Percentiles rank a stretch among this genome's conserved stretches.
Conservation (phyloP, 2,113 vertebrate species). For the Calyptommatus sinebrachiatus region DNA sequence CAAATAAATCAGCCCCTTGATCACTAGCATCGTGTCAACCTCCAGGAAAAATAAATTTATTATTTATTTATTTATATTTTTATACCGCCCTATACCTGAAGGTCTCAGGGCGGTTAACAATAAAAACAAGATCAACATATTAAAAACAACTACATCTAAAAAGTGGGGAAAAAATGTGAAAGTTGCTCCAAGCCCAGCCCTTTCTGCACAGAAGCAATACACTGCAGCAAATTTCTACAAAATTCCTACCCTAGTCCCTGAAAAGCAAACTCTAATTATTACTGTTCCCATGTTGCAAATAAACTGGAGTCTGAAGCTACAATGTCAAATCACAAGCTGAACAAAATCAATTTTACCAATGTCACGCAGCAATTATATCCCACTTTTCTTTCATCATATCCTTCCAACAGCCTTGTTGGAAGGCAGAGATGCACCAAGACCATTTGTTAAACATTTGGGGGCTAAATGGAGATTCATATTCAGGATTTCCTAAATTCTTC, state of each 20-base stretch:
- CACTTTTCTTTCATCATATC: no score
- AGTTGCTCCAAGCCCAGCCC: background rate
- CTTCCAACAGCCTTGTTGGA: no score
- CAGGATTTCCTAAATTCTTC: no score
- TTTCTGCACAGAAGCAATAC: background rate
- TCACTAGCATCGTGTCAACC: background rate
- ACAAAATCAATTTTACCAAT: no score
- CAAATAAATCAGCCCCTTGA: background rate
- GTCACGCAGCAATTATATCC: no score
- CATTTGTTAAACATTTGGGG: background rate
- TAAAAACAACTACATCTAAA: no score
- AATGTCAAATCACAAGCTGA: background rate
- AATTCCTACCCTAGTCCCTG: background rate
- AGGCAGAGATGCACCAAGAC: no score
- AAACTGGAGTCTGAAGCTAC: background rate
- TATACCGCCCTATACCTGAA: no score
- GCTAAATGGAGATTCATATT: background rate
- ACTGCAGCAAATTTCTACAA: background rate
- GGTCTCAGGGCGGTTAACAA: no score
- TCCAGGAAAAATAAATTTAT: background rate
- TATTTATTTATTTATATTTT: no score
- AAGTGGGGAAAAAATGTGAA: no score
- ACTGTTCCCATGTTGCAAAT: background rate
- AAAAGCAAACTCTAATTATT: background rate
- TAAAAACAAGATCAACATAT: no score